Evolutionary conservation across 1,140 invertebrate genomes (phyloP).

Genomic region (Microplitis demolitor): DNA sequence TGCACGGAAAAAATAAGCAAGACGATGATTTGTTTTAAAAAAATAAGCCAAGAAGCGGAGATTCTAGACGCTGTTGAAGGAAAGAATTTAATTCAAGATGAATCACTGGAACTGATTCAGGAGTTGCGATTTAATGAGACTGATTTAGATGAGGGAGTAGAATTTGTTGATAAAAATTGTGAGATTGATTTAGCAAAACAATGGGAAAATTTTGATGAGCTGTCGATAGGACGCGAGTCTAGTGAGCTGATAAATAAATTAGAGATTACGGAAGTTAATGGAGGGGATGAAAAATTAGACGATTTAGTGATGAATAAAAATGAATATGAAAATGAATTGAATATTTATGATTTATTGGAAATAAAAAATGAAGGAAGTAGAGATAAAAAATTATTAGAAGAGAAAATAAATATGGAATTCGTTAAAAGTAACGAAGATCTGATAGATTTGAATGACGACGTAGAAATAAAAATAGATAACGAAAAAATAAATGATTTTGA

Average conservation of each 20-base stretch:
- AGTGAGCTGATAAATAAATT: too few species aligned
- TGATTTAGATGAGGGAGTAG: not conserved
- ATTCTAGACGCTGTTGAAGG: not conserved
- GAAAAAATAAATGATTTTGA: too few species aligned
- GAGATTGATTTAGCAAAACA: too few species aligned
- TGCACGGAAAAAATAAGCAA: conserved; percentile 29
- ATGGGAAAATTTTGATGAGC: too few species aligned
- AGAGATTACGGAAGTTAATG: too few species aligned
- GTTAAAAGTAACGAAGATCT: not conserved
- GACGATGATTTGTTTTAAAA: conserved; percentile 18
- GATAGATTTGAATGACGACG: not conserved
- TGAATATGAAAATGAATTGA: not conserved
- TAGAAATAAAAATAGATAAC: not conserved
- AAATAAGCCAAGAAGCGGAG: not conserved
- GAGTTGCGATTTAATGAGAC: not conserved
- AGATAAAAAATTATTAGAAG: not conserved
- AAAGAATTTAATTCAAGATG: not conserved
- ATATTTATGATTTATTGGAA: not conserved
- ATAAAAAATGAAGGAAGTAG: not conserved
- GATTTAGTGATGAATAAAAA: not conserved
- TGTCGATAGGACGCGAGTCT: too few species aligned
- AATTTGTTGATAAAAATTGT: too few species aligned
- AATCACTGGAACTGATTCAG: not conserved
- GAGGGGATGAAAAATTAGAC: not conserved
- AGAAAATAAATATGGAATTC: not conserved